These are phyloP conservation scores for Gnathonemus longibarbis DNA, from an alignment of 2,113 vertebrate species.

Conservation along the genomic window DNA sequence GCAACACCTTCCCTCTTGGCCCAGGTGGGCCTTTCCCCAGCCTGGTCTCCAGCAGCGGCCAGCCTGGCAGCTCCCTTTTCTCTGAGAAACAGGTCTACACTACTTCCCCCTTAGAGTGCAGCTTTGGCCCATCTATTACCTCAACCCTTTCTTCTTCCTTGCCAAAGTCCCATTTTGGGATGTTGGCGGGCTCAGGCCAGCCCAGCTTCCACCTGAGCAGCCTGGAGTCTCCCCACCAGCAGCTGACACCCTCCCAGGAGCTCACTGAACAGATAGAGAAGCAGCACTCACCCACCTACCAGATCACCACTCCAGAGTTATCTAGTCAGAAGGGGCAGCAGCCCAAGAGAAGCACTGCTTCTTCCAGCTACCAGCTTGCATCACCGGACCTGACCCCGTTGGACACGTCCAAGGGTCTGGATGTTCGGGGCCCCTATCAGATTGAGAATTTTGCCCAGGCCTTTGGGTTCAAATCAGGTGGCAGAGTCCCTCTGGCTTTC, in stretches of 20 bases:
- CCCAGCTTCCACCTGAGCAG: conserved; percentile 83
- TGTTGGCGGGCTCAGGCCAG: conserved; percentile 85
- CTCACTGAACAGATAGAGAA: conserved; percentile 95
- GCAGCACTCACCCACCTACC: conserved; percentile 80
- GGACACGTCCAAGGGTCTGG: conserved; percentile 83
- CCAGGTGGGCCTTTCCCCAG: conserved; percentile 83
- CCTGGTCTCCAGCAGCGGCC: conserved; percentile 75
- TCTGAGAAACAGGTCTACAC: conserved; percentile 90
- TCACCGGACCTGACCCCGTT: conserved; percentile 81
- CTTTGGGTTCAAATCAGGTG: conserved; percentile 95
- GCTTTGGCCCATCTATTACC: conserved; percentile 82
- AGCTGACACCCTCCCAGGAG: conserved; percentile 98
- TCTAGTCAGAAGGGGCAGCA: conserved; percentile 82
- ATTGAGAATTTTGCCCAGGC: conserved; percentile 99
- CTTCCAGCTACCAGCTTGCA: conserved; percentile 75
- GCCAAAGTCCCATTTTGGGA: conserved; percentile 91
- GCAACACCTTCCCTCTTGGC: conserved; percentile 80
- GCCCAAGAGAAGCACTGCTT: conserved; percentile 64
- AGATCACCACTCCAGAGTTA: conserved; percentile 84
- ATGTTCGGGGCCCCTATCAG: conserved; percentile 86
- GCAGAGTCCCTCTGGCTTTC: conserved; percentile 90
- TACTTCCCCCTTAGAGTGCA: conserved; percentile 87
- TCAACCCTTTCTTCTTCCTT: conserved; percentile 86
- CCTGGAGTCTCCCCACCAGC: conserved; percentile 88
- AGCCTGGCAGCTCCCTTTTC: conserved; percentile 83